Evolutionary conservation across 2,113 vertebrate genomes (phyloP), one percentile per base, ranked within the genome.

Genomic region (Verasper variegatus): DNA sequence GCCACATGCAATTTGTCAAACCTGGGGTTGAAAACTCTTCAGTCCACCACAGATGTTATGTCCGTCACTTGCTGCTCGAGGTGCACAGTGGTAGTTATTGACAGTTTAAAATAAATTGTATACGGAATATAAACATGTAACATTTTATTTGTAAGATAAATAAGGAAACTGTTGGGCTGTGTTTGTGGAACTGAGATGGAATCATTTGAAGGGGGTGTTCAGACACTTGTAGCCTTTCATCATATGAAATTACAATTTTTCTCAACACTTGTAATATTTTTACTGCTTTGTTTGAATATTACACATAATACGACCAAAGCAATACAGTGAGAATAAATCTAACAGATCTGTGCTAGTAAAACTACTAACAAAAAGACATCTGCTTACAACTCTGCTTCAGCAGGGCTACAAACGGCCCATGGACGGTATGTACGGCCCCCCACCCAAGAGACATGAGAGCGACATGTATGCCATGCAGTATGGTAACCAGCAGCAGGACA

Each of bases 381-480:
- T 20, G 7, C 26, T 27, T 27, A 31, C 9, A 6, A 2, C 12
- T 18, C 4, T 81, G 17, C 9, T 57, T 47, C 60, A 71, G 64
- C 88, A 99, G 97, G 96, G 96, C 76, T 99, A 99, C 88, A 99
- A 99, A 81, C 95, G 98, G 65, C 96, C 97, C 64, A 96, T 98
- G 94, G 98, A 99, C 63, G 96, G 97, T 65, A 96, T 98, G 95
- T 99, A 99, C 0, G 97, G 96, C 68, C 96, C 97, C 66, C 96
- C 97, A 18, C 94, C 96, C 60, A 99, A 99, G 77, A 96, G 98
- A 70, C 97, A 98, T 0, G 98, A 99, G 87, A 95, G 96, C 10
- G 98, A 99, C 74, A 89, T 97, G 91, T 99, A 97, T 52, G 94
- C 88, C 88, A 93, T 98, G 95, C 97, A 97, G 93, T 99, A 98